phyloP scores from a whole-genome alignment of 2,888 invertebrate species.

The Diploptera punctata region DNA sequence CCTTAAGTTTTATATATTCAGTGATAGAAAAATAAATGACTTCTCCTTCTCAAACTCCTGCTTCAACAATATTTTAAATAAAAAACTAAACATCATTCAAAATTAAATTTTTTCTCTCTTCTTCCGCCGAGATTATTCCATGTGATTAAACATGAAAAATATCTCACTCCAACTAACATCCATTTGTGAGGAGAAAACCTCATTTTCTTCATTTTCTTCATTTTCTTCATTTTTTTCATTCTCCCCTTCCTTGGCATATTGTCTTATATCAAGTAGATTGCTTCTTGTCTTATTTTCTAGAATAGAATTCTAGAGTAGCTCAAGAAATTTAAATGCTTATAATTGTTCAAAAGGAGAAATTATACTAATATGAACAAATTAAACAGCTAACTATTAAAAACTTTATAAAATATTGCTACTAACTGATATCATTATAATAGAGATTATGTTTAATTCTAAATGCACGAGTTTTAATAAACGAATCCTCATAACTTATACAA shows the following conservation, averaged over 20 bases:
- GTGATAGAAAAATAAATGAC: slow-evolving; percentile 33
- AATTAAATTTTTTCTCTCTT: slow-evolving; percentile 33
- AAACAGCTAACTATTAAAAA: too few relatives aligned
- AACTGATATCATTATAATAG: too few relatives aligned
- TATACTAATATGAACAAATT: too few relatives aligned
- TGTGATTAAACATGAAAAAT: slow-evolving; percentile 19
- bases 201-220: background rate
- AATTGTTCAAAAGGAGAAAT: background rate
- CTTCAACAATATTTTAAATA: slow-evolving; percentile 25
- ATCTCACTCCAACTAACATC: background rate
- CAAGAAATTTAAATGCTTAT: background rate
- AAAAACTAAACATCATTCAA: slow-evolving; percentile 22
- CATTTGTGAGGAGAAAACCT: background rate
- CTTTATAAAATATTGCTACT: too few relatives aligned
- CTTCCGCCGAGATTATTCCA: slow-evolving; percentile 5
- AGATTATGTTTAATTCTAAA: too few relatives aligned
- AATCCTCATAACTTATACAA: too few relatives aligned
- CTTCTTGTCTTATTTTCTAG: background rate
- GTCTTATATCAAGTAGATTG: slow-evolving; percentile 7
- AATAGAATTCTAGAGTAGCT: background rate
- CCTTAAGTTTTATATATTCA: slow-evolving; percentile 28
- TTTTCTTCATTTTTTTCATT: too few relatives aligned
- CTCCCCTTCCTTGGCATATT: background rate
- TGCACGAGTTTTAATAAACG: too few relatives aligned
- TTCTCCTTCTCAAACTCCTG: slow-evolving; percentile 12